Evolutionary conservation across 2,797 vertebrate species (phyloP).

Genomic region (Chromis chromis): DNA sequence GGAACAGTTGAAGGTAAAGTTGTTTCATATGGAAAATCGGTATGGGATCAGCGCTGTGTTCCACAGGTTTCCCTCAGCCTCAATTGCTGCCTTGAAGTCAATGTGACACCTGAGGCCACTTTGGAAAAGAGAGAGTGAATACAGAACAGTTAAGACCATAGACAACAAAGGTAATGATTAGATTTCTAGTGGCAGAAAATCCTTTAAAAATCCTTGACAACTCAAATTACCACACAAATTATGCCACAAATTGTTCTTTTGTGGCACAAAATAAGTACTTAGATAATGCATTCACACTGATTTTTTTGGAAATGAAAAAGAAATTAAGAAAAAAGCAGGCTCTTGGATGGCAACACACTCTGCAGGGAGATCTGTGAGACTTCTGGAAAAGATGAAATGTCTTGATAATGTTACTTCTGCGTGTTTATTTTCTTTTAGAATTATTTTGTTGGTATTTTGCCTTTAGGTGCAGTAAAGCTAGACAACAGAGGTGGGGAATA

Average conservation of each 20-base stretch:
- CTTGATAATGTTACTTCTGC: conserved; percentile 1
- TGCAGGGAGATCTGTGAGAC: conserved; percentile 4
- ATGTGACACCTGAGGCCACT: conserved; percentile 52
- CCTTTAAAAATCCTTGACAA: conserved; percentile 6
- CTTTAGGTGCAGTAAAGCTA: too few species aligned
- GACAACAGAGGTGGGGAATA: too few species aligned
- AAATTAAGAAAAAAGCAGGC: background rate
- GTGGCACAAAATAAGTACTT: conserved; percentile 13
- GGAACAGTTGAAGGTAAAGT: conserved; percentile 28
- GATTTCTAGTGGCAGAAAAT: background rate
- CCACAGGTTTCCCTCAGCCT: conserved; percentile 27
- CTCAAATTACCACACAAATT: background rate
- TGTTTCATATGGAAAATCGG: conserved; percentile 64
- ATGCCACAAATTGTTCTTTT: background rate
- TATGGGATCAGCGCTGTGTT: conserved; percentile 13
- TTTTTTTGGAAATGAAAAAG: background rate
- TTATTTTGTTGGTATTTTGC: too few species aligned
- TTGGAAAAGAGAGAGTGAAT: conserved; percentile 16
- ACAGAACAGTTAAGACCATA: background rate
- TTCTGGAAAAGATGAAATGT: conserved; percentile 3
- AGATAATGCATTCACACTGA: background rate
- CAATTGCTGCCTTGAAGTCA: conserved; percentile 47
- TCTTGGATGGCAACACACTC: background rate
- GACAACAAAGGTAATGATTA: conserved; percentile 12
- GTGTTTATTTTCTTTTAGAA: too few species aligned